phyloP scores from a whole-genome alignment of 1,140 invertebrate genomes.

The Mactra quadrangularis region DNA sequence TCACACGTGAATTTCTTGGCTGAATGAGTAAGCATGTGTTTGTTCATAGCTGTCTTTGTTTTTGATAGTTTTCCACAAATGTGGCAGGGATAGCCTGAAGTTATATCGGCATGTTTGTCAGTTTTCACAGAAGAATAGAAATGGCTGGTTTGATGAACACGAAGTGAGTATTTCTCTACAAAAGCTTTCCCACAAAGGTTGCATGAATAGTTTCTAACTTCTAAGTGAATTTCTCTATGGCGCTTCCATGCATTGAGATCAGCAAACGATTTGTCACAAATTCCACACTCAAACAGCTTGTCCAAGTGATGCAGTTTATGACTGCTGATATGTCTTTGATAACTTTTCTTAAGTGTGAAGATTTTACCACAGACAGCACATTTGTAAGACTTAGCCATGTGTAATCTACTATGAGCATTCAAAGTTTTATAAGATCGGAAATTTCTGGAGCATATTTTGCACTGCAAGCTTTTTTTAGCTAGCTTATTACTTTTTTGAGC shows the following conservation, averaged over 20 bases:
- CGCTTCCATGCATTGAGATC: slow-evolving; percentile 50
- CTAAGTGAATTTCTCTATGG: slow-evolving; percentile 46
- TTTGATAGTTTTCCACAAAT: slow-evolving; percentile 54
- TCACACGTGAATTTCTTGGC: slow-evolving; percentile 56
- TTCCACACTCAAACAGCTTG: slow-evolving; percentile 55
- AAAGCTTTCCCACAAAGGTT: slow-evolving; percentile 57
- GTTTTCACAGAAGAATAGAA: slow-evolving; percentile 38
- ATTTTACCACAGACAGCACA: slow-evolving; percentile 56
- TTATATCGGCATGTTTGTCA: slow-evolving; percentile 38
- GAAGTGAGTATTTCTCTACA: slow-evolving; percentile 51
- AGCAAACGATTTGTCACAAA: slow-evolving; percentile 50
- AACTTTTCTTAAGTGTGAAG: slow-evolving; percentile 56
- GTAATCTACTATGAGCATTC: slow-evolving; percentile 37
- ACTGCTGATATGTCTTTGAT: slow-evolving; percentile 35
- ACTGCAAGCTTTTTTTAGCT: slow-evolving; percentile 24
- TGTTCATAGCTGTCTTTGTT: slow-evolving; percentile 57
- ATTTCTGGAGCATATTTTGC: slow-evolving; percentile 45
- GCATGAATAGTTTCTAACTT: slow-evolving; percentile 49
- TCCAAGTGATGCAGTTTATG: slow-evolving; percentile 27
- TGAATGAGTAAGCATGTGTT: slow-evolving; percentile 56
- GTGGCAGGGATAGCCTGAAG: slow-evolving; percentile 42
- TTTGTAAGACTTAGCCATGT: slow-evolving; percentile 61
- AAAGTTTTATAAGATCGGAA: slow-evolving; percentile 57
- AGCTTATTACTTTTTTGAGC: not conserved
- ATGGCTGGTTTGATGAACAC: slow-evolving; percentile 58